Base-by-base conservation (phyloP, 2,888 invertebrate species). In the Trachelus stipa region DNA sequence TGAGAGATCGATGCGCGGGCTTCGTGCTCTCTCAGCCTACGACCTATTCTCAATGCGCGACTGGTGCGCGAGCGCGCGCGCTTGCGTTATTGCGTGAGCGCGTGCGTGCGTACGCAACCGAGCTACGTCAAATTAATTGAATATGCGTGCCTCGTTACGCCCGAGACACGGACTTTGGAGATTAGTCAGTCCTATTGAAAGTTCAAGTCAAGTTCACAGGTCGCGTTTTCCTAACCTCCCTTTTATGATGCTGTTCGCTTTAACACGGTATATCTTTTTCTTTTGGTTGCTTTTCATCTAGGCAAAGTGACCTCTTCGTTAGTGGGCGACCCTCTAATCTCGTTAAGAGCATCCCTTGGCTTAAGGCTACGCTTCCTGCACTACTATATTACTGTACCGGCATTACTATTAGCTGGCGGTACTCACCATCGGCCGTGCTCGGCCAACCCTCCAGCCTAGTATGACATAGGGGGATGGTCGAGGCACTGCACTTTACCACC, bases 1-100 rank as follows among this genome's bases (percentile, higher is more conserved):
- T 71, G 31, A 34, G 30, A 34, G 71, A 71, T 71, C 71, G 71
- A 71, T 71, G 71, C 71, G 71, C 56, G 56, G 56, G 56, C 56
- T 56, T 23, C 56, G 56, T 56, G 56, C 23, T 56, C 23, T 56
- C 56, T 56, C 56, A 23, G 56, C 56, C 23, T 56, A 56, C 56
- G 56, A 56, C 23, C 56, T 56, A 56, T 56, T 56, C 56, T 56
- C 56, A 56, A 56, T 56, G 56, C 23, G 9, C 56, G 56, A 56
- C 56, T 56, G 56, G 56, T 56, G 56, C 56, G 56, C 56, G 56
- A 56, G 71, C 71, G 31, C 71, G 34, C 30, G 71, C 71, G 71
- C 34, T 71, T 34, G 31, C 71, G 71, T 34, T 71, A 33, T 31
- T 23, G 71, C 31, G 71, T 31, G 71, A 31, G 71, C 71, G 31